Evolutionary conservation across 2,113 vertebrate species (phyloP).

Genomic region (Cebidichthys violaceus): DNA sequence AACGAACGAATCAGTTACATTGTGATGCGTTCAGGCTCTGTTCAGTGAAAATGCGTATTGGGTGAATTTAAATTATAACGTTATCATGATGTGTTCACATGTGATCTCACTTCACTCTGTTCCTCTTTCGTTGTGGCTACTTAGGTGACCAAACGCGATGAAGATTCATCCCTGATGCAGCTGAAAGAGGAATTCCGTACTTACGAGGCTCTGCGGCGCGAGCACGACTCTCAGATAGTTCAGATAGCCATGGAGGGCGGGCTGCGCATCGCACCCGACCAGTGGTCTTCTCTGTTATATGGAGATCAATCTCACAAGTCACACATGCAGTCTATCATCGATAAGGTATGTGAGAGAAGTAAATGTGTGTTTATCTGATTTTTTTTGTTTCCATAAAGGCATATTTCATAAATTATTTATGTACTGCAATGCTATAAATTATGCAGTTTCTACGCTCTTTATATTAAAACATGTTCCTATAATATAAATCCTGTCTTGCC

Average conservation of each 20-base stretch:
- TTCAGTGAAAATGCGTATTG: too few species aligned
- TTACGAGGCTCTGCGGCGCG: slow-evolving; percentile 93
- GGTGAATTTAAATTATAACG: too few species aligned
- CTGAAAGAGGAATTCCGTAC: slow-evolving; percentile 98
- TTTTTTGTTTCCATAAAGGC: not conserved
- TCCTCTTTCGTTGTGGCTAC: slow-evolving; percentile 18
- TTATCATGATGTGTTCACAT: too few species aligned
- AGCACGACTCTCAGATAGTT: slow-evolving; percentile 99
- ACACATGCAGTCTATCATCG: slow-evolving; percentile 99
- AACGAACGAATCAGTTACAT: too few species aligned
- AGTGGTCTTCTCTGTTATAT: slow-evolving; percentile 97
- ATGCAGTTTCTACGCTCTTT: not conserved
- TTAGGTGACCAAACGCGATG: slow-evolving; percentile 97
- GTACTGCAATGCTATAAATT: not conserved
- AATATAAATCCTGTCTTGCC: not conserved
- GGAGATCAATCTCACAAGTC: slow-evolving; percentile 99
- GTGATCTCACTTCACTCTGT: not conserved
- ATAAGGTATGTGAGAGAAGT: slow-evolving; percentile 87
- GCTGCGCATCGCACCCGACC: slow-evolving; percentile 97
- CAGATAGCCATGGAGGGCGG: slow-evolving; percentile 99
- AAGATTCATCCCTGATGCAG: slow-evolving; percentile 98
- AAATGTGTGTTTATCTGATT: not conserved
- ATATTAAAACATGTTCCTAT: not conserved
- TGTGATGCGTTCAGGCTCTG: too few species aligned
- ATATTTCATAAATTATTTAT: not conserved